Evolutionary conservation across 2,797 vertebrate species (phyloP), one percentile per base, ranked within the genome.

Genomic region (Picus viridis): DNA sequence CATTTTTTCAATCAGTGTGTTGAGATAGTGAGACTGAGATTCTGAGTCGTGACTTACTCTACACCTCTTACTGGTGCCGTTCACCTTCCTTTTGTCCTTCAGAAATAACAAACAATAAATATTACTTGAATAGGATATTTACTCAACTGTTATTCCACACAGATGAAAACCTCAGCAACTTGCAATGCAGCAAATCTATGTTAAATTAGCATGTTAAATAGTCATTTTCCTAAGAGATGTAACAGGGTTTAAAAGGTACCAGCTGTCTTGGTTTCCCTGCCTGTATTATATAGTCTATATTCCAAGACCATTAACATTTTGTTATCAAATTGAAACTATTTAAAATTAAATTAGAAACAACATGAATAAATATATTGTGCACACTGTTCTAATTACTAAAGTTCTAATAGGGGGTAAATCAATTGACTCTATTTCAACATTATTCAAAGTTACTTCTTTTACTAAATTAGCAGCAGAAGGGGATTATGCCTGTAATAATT

Each of bases 321-420:
- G 76, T 87, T 51, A 57, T 27, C 14, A 77, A 19, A 27, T 73
- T 81, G 4, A 61, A 91, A 54, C 87, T 80, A 79, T 64, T 93
- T 73, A 18, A 89, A 88, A 94, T 89, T 76, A 81, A 86, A 93
- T 92, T 79, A 72, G 20, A 81, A 93, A 57, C 20, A 88, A 82
- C 19, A 47, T 39, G 17, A 81, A 89, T 82, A 76, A 83, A 92
- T 93, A 63, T 49, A 87, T 75, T 57, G 8, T n/a, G 12, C 43
- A 73, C 23, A 47, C 14, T 80, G 3, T 80, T 83, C 24, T 90
- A 90, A 85, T 75, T 83, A 56, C 19, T 54, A 56, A 81, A 49
- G 5, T 88, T 91, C 61, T 76, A 16, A 86, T 47, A 41, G 30
- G 13, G 34, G 41, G 7, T 79, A 92, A 88, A 92, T 58, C 22